Percentiles rank a stretch among this genome's conserved stretches.
phyloP scores from a whole-genome alignment of 2,888 invertebrate genomes.

The Stictocephala bisonia region DNA sequence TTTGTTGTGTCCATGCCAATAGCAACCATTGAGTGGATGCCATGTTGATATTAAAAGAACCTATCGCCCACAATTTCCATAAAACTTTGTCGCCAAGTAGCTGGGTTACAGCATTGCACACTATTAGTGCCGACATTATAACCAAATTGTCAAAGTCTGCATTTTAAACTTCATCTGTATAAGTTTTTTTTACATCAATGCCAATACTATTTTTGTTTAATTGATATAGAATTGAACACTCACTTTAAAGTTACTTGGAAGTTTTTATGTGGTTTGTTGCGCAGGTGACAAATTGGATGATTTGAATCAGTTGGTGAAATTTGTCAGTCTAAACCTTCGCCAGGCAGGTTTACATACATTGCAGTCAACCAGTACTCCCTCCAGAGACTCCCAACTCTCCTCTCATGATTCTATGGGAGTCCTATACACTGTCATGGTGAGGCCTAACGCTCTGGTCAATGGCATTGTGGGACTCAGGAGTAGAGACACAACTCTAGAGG shows the following conservation, averaged over 20 bases:
- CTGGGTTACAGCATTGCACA: too few species aligned
- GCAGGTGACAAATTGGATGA: slow-evolving; percentile 23
- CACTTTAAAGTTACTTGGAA: not conserved
- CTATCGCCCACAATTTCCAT: too few species aligned
- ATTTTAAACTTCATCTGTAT: too few species aligned
- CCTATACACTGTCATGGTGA: slow-evolving; percentile 78
- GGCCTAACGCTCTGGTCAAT: slow-evolving; percentile 74
- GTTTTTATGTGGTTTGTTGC: not conserved
- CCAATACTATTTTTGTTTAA: too few species aligned
- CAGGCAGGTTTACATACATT: slow-evolving; percentile 41
- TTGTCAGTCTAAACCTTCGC: slow-evolving; percentile 40
- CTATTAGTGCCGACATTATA: too few species aligned
- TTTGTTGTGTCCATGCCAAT: too few species aligned
- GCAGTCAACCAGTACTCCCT: slow-evolving; percentile 48
- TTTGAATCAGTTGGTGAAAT: slow-evolving; percentile 27
- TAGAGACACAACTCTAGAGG: slow-evolving; percentile 71
- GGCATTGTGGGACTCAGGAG: slow-evolving; percentile 74
- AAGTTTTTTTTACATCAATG: too few species aligned
- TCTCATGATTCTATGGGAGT: slow-evolving; percentile 74
- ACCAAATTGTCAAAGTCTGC: too few species aligned
- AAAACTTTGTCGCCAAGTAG: too few species aligned
- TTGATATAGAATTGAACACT: too few species aligned
- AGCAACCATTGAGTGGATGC: too few species aligned
- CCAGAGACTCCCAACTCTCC: slow-evolving; percentile 62
- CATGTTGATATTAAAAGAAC: too few species aligned